A percentile compares a stretch with the other conserved stretches of the same genome.
Evolutionary conservation across 2,888 invertebrate genomes (phyloP).

Genomic region (Amaurobius ferox): DNA sequence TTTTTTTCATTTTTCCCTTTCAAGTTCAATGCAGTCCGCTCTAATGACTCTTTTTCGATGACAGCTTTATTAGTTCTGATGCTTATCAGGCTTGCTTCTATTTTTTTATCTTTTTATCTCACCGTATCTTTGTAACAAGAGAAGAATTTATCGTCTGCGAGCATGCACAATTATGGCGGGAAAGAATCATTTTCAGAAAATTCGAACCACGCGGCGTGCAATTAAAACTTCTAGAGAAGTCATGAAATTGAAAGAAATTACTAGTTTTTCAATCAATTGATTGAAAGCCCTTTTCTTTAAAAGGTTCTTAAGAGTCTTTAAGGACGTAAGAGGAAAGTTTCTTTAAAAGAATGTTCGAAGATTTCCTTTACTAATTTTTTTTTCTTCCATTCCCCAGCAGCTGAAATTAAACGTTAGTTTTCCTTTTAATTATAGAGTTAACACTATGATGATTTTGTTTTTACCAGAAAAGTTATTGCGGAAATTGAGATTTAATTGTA

Average conservation of each 20-base stretch:
- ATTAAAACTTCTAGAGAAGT: background rate
- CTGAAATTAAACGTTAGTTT: no score
- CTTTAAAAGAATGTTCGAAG: no score
- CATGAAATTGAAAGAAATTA: background rate
- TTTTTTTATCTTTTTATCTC: background rate
- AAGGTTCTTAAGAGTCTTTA: no score
- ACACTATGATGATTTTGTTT: no score
- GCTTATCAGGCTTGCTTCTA: background rate
- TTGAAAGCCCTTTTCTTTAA: background rate
- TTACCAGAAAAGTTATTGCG: no score
- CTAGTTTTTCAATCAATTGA: background rate
- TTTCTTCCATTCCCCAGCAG: no score
- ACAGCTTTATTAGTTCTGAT: conserved; percentile 14
- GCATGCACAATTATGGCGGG: background rate
- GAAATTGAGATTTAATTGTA: no score
- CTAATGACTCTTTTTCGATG: conserved; percentile 6
- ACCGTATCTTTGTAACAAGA: background rate
- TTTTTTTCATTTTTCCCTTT: background rate
- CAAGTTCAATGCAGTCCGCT: background rate
- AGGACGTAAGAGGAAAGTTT: no score
- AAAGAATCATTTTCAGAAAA: background rate
- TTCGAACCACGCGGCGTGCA: background rate
- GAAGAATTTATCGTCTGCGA: background rate
- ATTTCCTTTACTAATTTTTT: no score
- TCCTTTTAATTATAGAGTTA: no score